Evolutionary conservation across 1,140 invertebrate genomes (phyloP), one percentile per base, ranked within the genome.

Genomic region (Physella acuta): DNA sequence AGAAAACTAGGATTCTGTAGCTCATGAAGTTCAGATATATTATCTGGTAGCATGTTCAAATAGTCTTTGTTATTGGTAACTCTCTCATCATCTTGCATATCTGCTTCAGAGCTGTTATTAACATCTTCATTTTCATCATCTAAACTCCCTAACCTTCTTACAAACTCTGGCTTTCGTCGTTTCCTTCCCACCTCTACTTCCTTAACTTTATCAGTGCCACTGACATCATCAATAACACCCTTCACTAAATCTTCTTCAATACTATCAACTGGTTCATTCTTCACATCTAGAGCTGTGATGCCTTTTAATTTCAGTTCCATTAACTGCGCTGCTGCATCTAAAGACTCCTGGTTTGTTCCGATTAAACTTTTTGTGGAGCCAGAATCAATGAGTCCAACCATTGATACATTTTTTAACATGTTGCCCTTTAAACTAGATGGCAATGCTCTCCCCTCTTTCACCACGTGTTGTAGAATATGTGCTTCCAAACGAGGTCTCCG

Each of bases 401-500:
- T 59, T 3, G 36, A 44, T 16, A 68, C 36, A 24, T n/a, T 49
- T 4, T n/a, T 55, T 36, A 59, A 31, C 28, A 37, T 55, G 36
- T 68, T 51, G 26, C 66, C 56, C 36, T 56, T 66, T 17, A 66
- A 37, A 3, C 2, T 28, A 26, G 49, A 14, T 1, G 52, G 36
- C 0, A 56, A 16, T n/a, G 37, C 28, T 20, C 53, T n/a, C 14
- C 60, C 58, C 26, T 68, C 61, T 31, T 71, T 63, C n/a, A 67
- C 31, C 4, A 66, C 68, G 44, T 73, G 71, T 33, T 73, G 71
- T 30, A 71, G 67, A 17, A 71, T 51, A 33, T 72, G 70, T 8
- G 63, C 58, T 44, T 74, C 70, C n/a, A 74, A 61, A 4, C 72
- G 75, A 59, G 44, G 72, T 17, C 65, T 44, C 2, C 72, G 70